Percentiles rank a stretch among this genome's conserved stretches.
Conservation (phyloP, 2,888 invertebrate species). For the Neoaliturus tenellus region DNA sequence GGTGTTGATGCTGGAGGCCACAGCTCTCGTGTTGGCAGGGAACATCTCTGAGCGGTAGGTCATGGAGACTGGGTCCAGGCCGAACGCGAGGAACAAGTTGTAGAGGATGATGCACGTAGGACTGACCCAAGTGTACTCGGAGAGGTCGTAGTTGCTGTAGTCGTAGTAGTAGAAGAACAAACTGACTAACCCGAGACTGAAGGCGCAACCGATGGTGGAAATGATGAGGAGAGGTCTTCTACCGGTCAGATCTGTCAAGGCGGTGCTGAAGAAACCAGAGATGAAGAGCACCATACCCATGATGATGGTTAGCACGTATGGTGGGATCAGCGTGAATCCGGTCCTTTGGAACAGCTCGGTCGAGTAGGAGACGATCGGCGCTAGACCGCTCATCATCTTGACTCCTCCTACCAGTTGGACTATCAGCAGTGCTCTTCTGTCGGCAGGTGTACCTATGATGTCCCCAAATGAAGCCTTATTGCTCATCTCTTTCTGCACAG, state of each 20-base stretch:
- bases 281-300: constrained; percentile 51
- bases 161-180: constrained; percentile 58
- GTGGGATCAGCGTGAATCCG: constrained; percentile 27
- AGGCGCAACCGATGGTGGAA: constrained; percentile 58
- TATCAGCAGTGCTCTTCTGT: constrained; percentile 58
- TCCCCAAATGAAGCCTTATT: constrained; percentile 54
- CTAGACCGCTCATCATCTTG: constrained; percentile 57
- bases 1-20: constrained; percentile 77
- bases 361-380: constrained; percentile 60
- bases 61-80: constrained; percentile 76
- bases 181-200: constrained; percentile 52
- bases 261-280: constrained; percentile 55
- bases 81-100: constrained; percentile 76
- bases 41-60: constrained; percentile 80
- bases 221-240: constrained; percentile 55
- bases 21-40: constrained; percentile 78
- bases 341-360: constrained; percentile 60
- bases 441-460: constrained; percentile 56
- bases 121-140: constrained; percentile 67
- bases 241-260: constrained; percentile 46
- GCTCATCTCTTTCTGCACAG: constrained; percentile 59
- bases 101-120: constrained; percentile 76
- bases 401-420: constrained; percentile 58
- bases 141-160: constrained; percentile 49
- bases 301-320: constrained; percentile 58